Base-by-base conservation (phyloP, 2,888 invertebrate genomes). In the Phengaris arion region DNA sequence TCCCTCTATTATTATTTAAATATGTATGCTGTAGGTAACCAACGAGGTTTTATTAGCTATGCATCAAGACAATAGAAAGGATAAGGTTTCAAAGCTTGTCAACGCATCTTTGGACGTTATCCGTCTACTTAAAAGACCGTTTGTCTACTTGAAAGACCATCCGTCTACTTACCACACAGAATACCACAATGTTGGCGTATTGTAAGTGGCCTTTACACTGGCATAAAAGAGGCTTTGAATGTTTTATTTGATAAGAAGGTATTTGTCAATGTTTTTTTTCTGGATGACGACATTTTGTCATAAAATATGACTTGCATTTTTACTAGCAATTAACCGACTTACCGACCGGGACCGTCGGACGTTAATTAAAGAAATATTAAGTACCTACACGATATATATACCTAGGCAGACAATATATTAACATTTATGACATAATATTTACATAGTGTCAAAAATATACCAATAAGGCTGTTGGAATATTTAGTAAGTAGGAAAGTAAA, bases 61-160 rank as follows among this genome's bases (percentile, higher is more conserved):
- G 12, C 35, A 22, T 59, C 57, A 15, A 64, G 35, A 35, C 35
- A 2, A 52, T 52, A 52, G 9, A 35, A 52, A 52, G 35, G 64
- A 64, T 64, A 64, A 35, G 64, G 64, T 64, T 64, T 64, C 64
- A n/a, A 35, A 35, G 35, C 64, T 35, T 64, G 6, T 64, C 45
- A 64, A 64, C 45, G 13, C 7, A 35, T 64, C 22, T 64, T 64
- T 64, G 35, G 35, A 48, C 48, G 48, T 35, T 35, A 35, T 35
- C 35, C 35, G 4, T 35, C 59, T 35, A 64, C 35, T 64, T 64
- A 15, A 35, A 35, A 64, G 59, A 64, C 59, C 22, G 15, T 54
- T 54, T 54, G 54, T 54, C 54, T 6, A 57, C 57, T 9, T 64
- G 59, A 64, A 35, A 64, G 59, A 64, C 59, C 59, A 35, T 64